Evolutionary conservation across 2,113 vertebrate genomes (phyloP).

Genomic region (Perccottus glenii): DNA sequence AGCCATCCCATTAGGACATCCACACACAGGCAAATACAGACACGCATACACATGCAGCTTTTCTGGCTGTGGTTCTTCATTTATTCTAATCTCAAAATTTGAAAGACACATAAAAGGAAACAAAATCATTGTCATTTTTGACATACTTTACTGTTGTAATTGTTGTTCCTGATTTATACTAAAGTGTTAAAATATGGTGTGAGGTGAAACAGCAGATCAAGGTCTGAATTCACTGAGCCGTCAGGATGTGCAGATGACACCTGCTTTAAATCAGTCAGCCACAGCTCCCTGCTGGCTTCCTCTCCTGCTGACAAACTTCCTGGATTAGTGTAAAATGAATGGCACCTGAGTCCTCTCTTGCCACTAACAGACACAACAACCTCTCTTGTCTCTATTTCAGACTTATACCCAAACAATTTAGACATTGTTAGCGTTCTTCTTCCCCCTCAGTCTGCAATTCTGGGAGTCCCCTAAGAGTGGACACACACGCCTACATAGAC

Average conservation of each 20-base stretch:
- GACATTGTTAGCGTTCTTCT: conserved; percentile 44
- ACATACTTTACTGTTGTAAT: neutral
- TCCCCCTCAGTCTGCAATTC: conserved; percentile 56
- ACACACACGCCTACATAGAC: conserved; percentile 37
- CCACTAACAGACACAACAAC: neutral
- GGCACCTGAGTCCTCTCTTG: conserved; percentile 48
- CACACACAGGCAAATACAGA: conserved; percentile 22
- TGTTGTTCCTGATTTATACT: neutral
- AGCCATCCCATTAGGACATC: conserved; percentile 71
- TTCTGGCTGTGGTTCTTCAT: conserved; percentile 18
- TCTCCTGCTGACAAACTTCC: conserved; percentile 65
- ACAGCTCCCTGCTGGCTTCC: conserved; percentile 53
- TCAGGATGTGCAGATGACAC: conserved; percentile 40
- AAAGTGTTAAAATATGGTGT: neutral
- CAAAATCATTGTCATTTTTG: neutral
- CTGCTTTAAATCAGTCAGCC: conserved; percentile 40
- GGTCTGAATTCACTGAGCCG: conserved; percentile 9
- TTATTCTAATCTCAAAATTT: conserved; percentile 10
- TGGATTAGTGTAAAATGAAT: conserved; percentile 55
- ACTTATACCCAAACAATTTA: conserved; percentile 25
- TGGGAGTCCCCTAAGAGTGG: conserved; percentile 69
- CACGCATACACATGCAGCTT: conserved; percentile 21
- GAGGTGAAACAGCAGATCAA: neutral
- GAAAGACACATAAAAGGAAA: neutral
- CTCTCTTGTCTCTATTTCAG: conserved; percentile 8